Base-by-base conservation (phyloP, 1,140 invertebrate genomes). In the Muscidifurax raptorellus region DNA sequence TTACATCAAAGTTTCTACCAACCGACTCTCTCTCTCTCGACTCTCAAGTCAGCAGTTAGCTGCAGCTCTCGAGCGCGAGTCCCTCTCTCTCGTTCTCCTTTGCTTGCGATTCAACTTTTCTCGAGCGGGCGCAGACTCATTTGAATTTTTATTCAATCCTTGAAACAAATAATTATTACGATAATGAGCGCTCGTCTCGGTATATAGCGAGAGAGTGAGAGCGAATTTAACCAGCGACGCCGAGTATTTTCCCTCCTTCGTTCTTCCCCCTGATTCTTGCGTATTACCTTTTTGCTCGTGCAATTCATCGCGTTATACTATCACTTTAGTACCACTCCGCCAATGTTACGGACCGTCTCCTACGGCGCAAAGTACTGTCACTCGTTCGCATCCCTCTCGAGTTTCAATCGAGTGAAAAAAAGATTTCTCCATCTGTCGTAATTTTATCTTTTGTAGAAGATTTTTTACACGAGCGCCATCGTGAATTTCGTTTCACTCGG, bases 101-200 rank as follows among this genome's bases (percentile, higher is more conserved):
- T 84, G 15, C 47, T 84, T 69, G 69, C 44, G 36, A 69, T 86
- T 84, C 74, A 66, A n/a, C 22, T 64, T 80, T 44, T 28, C 22
- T 4, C 75, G 80, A 52, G 79, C 71, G 13, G 67, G 80, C 67
- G 81, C 71, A 86, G 91, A 91, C 90, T 91, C 88, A 91, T 92
- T 92, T 91, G 89, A 91, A 92, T 92, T 92, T 92, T 89, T 89
- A 90, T 90, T 90, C 88, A 89, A 91, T 91, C 86, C 90, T 89
- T 87, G 89, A 92, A 91, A 89, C 87, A 92, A 91, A 92, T 92
- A 91, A 93, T 92, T 91, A 92, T 92, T 89, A 86, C 86, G 89
- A 89, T 88, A 90, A 89, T 90, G 86, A 89, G 88, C 85, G 87
- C 72, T 76, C 67, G 22, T 13, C n/a, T n/a, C 10, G 66, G 71